phyloP scores from a whole-genome alignment of 2,113 vertebrate genomes.

The Crotophaga sulcirostris region DNA sequence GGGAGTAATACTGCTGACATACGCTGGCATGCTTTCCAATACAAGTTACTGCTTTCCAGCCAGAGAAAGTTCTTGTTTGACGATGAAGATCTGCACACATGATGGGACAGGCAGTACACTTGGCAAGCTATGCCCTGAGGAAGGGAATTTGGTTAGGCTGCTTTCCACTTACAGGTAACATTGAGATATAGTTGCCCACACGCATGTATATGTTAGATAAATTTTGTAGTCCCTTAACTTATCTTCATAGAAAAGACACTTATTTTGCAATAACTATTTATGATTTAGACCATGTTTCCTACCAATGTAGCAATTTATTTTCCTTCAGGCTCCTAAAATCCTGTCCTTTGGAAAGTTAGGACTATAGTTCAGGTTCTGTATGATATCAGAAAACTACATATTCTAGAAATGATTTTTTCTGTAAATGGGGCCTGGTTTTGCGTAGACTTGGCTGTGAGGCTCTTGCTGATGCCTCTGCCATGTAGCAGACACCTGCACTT shows the following conservation, averaged over 20 bases:
- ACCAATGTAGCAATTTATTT: background rate
- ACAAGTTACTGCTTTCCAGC: conserved; percentile 19
- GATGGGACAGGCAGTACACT: background rate
- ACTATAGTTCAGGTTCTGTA: background rate
- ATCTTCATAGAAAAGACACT: background rate
- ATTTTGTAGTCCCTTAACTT: background rate
- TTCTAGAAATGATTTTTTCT: background rate
- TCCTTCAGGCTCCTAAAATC: background rate
- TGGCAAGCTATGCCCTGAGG: background rate
- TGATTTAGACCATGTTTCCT: background rate
- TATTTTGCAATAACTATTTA: background rate
- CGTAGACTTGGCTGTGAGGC: background rate
- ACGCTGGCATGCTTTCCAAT: conserved; percentile 12
- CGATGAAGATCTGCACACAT: background rate
- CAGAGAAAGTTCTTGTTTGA: conserved; percentile 46
- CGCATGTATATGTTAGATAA: background rate
- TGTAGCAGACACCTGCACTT: background rate
- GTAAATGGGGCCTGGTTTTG: background rate
- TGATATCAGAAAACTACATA: background rate
- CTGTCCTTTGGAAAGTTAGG: background rate
- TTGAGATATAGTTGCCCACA: background rate
- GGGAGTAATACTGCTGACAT: conserved; percentile 19
- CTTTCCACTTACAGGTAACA: background rate
- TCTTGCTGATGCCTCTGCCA: rapidly evolving
- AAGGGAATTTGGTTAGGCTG: conserved; percentile 2